These are phyloP conservation scores for Tupaia tana DNA, from an alignment of 2,113 vertebrate species.

Conservation along the genomic window DNA sequence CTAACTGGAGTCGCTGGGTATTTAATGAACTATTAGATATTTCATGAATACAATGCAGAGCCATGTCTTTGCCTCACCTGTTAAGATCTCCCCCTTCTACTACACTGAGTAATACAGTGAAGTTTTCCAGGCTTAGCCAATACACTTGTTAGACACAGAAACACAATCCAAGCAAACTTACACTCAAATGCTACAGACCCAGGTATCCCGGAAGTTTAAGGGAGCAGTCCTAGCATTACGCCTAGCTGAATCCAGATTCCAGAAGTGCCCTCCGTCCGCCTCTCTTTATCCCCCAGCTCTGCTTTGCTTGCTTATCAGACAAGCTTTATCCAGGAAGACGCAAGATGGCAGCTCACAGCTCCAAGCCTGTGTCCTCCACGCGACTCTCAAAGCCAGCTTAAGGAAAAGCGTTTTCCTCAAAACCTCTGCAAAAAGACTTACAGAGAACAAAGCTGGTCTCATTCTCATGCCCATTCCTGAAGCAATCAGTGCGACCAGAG, in stretches of 20 bases:
- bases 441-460: background rate
- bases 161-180: background rate
- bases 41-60: background rate
- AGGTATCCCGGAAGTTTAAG: background rate
- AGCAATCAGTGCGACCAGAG: background rate
- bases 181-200: background rate
- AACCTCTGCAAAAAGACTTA: background rate
- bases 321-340: background rate
- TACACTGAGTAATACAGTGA: background rate
- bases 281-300: background rate
- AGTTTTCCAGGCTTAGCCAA: background rate
- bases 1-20: background rate
- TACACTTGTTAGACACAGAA: background rate
- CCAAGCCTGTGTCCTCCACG: background rate
- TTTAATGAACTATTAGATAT: background rate
- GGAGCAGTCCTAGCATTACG: background rate
- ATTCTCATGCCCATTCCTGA: background rate
- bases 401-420: background rate
- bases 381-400: background rate
- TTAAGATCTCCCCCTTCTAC: background rate
- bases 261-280: background rate
- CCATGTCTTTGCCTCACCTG: background rate
- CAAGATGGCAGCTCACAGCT: background rate
- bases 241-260: background rate
- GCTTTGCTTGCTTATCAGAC: background rate